Base-by-base conservation (phyloP, 2,797 vertebrate species). In the Centroberyx gerrardi region DNA sequence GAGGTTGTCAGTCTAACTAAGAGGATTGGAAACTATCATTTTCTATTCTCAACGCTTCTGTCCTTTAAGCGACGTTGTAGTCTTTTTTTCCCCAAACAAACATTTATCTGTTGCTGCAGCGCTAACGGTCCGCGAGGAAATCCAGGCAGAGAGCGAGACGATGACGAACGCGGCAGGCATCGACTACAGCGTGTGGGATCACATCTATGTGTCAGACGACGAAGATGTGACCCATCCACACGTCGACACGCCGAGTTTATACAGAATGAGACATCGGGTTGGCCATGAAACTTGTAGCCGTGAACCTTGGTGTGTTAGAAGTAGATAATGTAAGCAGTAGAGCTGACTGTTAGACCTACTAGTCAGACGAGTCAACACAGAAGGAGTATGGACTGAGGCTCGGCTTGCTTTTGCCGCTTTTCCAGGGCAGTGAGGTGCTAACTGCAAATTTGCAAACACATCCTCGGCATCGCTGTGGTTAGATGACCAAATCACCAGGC, bases 141-240 rank as follows among this genome's bases (percentile, higher is more conserved):
- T 28, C 3, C 52, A 28, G 8, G 3, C 8, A 22, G 13, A 12
- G 52, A 14, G 52, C 14, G 52, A 15, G 6, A 69, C 14, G 49
- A 95, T 94, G 94, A 90, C 89, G 58, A 94, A 94, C 93, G 33
- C 38, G 15, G 14, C 73, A 2, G 82, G 75, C 4, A 93, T 97
- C 87, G 96, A 98, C 70, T 98, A 97, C 91, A 97, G 97, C 82
- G 93, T 91, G 80, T 98, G 97, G 97, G 97, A 98, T 68, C 97
- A 97, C 81, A 97, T 97, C 85, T 95, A 97, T 59, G 96, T 98
- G 72, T 98, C 97, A 0, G 97, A 98, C 63, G 96, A 98, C 68
- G 97, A 97, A 62, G 97, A 98, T 3, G 96, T 94, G 58, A 95
- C 95, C n/a, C 94, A 95, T 67, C 97, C 96, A 62, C 97, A 95